Evolutionary conservation across 2,888 invertebrate genomes (phyloP), one percentile per base, ranked within the genome.

Genomic region (Neoascia interrupta): DNA sequence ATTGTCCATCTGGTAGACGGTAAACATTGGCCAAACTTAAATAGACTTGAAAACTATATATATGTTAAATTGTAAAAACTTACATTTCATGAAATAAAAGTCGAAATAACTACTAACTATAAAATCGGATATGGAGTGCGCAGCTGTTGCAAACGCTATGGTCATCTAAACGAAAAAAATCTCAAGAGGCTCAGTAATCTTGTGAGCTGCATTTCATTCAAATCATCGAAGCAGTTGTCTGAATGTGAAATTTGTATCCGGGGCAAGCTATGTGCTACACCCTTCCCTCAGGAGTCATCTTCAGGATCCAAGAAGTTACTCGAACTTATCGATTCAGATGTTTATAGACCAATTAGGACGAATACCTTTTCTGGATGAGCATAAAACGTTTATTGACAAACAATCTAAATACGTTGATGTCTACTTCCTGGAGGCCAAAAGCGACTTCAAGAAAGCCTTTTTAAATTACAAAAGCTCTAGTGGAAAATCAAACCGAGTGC

Each of bases 341-440:
- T 47, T 3, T 47, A 37, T 16, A 16, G 49, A n/a, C n/a, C n/a
- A n/a, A n/a, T n/a, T n/a, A n/a, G n/a, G n/a, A n/a, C n/a, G n/a
- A n/a, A n/a, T n/a, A 1, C 63, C 49, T 6, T 26, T 3, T 43
- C 43, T 2, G 54, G 43, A 5, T n/a, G 39, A 10, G 13, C 19
- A 11, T 64, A 5, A 1, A 28, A 63, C 41, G 1, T 64, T 53
- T 16, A 43, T 53, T 6, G 53, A 64, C 15, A 36, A 64, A 6
- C 16, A 53, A 4, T 64, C 63, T 10, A 51, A 53, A 23, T 53
- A 19, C 16, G 51, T 51, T 1, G 34, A 51, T 28, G 81, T 81
- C 10, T 83, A 79, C 19, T 82, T 81, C 15, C 43, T 81, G 0
- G 80, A 81, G 43, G 16, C 54, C 11, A 83, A 82, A 56, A 54